Conservation (phyloP, 2,888 invertebrate genomes). For the Cryptophagus acutangulus region DNA sequence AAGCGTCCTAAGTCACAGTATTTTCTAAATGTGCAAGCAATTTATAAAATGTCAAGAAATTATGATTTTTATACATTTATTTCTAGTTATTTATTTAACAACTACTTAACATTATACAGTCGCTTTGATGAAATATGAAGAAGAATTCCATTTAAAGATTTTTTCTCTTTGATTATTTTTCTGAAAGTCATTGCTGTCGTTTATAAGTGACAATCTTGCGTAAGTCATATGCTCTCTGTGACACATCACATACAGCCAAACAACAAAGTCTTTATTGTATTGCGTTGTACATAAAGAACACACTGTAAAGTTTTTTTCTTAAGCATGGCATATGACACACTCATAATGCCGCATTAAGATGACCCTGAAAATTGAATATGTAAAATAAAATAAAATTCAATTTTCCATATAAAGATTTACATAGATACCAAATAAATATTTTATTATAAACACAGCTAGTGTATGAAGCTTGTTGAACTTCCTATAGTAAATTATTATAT, state of each 20-base stretch:
- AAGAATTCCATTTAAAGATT: no score
- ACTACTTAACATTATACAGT: background rate
- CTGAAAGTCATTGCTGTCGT: constrained; percentile 27
- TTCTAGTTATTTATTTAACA: background rate
- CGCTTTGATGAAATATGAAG: background rate
- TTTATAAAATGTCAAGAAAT: no score
- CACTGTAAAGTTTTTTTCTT: constrained; percentile 30
- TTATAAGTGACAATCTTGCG: constrained; percentile 35
- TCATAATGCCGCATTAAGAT: constrained; percentile 31
- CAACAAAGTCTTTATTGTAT: constrained; percentile 39
- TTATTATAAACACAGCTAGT: no score
- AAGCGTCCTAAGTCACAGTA: no score
- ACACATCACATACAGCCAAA: constrained; percentile 36
- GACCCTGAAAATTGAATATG: constrained; percentile 34
- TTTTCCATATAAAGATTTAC: constrained; percentile 6
- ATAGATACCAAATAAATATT: no score
- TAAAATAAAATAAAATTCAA: constrained; percentile 8
- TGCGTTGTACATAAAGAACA: constrained; percentile 32
- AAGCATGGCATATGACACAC: constrained; percentile 32
- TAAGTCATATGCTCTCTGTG: constrained; percentile 34
- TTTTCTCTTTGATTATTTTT: constrained; percentile 11
- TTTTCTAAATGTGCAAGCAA: no score
- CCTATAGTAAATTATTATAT: no score
- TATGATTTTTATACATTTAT: no score
- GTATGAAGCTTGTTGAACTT: no score